A percentile compares a stretch with the other conserved stretches of the same genome.
These are phyloP conservation scores for Malurus alboscapulatus DNA, from an alignment of 2,113 vertebrate genomes.

Conservation along the genomic window DNA sequence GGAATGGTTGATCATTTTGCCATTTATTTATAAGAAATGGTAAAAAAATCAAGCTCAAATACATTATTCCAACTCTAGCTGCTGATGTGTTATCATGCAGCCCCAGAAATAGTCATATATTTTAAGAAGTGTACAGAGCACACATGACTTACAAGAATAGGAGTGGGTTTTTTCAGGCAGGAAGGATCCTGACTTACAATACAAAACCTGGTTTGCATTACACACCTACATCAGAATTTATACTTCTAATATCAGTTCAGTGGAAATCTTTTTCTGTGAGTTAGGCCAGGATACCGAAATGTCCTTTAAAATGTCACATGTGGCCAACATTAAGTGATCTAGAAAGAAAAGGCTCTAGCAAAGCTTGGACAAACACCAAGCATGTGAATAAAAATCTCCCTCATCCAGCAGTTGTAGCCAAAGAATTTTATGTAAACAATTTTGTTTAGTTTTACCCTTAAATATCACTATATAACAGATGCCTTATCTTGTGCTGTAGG, in stretches of 20 bases:
- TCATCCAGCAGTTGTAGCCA: neutral
- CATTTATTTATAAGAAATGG: neutral
- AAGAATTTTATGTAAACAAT: neutral
- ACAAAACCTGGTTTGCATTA: neutral
- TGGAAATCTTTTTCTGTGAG: neutral
- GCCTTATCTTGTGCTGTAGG: neutral
- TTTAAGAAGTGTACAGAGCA: neutral
- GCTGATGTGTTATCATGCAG: neutral
- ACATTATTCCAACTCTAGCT: neutral
- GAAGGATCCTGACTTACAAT: neutral
- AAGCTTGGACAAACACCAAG: neutral
- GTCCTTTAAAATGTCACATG: neutral
- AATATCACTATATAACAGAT: neutral
- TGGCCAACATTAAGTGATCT: neutral
- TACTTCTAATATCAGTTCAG: neutral
- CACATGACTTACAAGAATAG: neutral
- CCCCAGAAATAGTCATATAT: neutral
- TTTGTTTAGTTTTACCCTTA: neutral
- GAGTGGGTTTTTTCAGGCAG: neutral
- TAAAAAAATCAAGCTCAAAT: neutral
- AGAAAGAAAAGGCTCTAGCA: neutral
- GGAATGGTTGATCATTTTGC: neutral
- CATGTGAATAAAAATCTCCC: neutral
- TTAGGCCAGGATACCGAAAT: neutral
- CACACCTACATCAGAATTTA: neutral